Evolutionary conservation across 2,888 invertebrate genomes (phyloP).

Genomic region (Frankliniella intonsa): DNA sequence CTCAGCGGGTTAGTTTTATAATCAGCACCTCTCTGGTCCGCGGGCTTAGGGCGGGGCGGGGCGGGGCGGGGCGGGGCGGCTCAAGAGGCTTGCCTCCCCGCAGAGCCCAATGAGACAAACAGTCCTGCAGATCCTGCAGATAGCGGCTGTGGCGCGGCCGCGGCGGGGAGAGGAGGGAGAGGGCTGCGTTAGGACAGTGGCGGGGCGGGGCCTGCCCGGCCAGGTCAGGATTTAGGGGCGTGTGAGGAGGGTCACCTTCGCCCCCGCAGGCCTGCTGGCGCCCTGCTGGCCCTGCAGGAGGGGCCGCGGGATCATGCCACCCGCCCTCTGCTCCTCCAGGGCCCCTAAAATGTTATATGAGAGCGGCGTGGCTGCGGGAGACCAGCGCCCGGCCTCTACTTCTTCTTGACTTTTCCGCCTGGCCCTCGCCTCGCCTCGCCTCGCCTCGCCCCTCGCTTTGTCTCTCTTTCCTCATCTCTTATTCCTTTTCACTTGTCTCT

Average conservation of each 20-base stretch:
- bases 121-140: too few species aligned
- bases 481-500: neutral
- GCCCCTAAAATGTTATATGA: slow-evolving; percentile 22
- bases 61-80: neutral
- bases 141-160: neutral
- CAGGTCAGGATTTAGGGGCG: neutral
- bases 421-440: neutral
- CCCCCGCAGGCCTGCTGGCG: neutral
- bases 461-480: neutral
- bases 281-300: neutral
- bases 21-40: neutral
- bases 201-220: too few species aligned
- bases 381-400: too few species aligned
- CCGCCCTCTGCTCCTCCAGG: neutral
- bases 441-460: neutral
- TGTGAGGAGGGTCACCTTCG: neutral
- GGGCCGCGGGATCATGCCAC: neutral
- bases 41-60: neutral
- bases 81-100: too few species aligned
- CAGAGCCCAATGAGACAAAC: too few species aligned
- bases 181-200: neutral
- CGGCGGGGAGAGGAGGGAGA: neutral
- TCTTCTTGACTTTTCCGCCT: neutral
- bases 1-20: neutral
- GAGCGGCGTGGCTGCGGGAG: neutral